Percentiles rank a stretch among this genome's conserved stretches.
Evolutionary conservation across 2,888 invertebrate genomes (phyloP).

Genomic region (Panorpa germanica): DNA sequence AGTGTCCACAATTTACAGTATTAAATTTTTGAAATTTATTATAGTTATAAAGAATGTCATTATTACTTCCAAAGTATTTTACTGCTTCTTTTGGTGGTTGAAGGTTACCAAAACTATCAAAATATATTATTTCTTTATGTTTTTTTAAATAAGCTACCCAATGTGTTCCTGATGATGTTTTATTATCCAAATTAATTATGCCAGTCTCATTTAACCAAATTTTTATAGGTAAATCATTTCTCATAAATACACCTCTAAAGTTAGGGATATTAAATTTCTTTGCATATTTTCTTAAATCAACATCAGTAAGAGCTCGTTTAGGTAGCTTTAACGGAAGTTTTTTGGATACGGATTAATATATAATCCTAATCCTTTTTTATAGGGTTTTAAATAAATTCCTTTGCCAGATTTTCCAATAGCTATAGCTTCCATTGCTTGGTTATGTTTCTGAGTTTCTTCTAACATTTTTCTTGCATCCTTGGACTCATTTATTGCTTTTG

Average conservation of each 20-base stretch:
- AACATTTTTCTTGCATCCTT: conserved; percentile 13
- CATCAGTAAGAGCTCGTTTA: conserved; percentile 13
- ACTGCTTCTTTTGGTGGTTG: too few relatives aligned
- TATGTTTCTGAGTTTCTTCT: conserved; percentile 15
- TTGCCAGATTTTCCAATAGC: conserved; percentile 12
- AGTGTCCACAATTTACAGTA: too few relatives aligned
- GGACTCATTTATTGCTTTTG: conserved; percentile 15
- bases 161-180: too few relatives aligned
- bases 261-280: conserved; percentile 11
- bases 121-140: too few relatives aligned
- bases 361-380: conserved; percentile 12
- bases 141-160: too few relatives aligned
- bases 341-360: conserved; percentile 10
- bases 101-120: too few relatives aligned
- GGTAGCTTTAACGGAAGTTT: conserved; percentile 13
- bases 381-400: conserved; percentile 12
- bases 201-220: too few relatives aligned
- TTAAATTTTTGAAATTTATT: too few relatives aligned
- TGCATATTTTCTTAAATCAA: conserved; percentile 13
- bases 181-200: too few relatives aligned
- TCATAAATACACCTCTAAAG: conserved; percentile 16
- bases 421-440: conserved; percentile 15
- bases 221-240: conserved; percentile 14
- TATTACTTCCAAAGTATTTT: too few relatives aligned
- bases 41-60: too few relatives aligned